Percentiles rank a stretch among this genome's conserved stretches.
phyloP scores from a whole-genome alignment of 2,797 vertebrate species.

The Lepilemur ruficaudatus region DNA sequence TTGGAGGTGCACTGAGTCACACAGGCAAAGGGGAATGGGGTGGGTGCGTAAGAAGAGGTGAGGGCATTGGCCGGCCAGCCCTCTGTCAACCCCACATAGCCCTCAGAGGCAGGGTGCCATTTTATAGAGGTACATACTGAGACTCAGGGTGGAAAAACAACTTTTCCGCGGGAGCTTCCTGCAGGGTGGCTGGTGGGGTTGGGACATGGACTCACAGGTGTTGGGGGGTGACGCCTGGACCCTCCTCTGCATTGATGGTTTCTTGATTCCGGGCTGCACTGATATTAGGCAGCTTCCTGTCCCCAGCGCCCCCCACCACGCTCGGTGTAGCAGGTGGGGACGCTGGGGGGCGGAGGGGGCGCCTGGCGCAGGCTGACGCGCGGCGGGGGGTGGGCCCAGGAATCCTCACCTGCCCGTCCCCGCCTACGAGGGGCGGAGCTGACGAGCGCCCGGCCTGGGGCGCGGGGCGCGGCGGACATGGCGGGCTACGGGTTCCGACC shows the following conservation, averaged over 20 bases:
- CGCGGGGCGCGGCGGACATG: constrained; percentile 16
- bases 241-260: not conserved
- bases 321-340: not conserved
- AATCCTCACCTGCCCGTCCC: constrained; percentile 4
- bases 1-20: not conserved
- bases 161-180: not conserved
- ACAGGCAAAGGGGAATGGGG: not conserved
- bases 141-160: not conserved
- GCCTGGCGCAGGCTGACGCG: not conserved
- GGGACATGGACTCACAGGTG: not conserved
- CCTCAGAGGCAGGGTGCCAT: not conserved
- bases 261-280: not conserved
- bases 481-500: constrained; percentile 35
- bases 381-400: not conserved
- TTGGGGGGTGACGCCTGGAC: not conserved
- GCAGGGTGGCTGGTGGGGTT: not conserved
- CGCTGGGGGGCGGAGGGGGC: not conserved
- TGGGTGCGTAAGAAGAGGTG: not conserved
- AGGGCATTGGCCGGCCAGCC: not conserved
- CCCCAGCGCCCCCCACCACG: too few relatives aligned
- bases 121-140: not conserved
- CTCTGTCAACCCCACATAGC: too few relatives aligned
- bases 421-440: constrained; percentile 19
- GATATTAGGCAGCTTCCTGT: not conserved
- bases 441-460: not conserved